Conservation (phyloP, 1,140 invertebrate species). For the Heliconius congener region DNA sequence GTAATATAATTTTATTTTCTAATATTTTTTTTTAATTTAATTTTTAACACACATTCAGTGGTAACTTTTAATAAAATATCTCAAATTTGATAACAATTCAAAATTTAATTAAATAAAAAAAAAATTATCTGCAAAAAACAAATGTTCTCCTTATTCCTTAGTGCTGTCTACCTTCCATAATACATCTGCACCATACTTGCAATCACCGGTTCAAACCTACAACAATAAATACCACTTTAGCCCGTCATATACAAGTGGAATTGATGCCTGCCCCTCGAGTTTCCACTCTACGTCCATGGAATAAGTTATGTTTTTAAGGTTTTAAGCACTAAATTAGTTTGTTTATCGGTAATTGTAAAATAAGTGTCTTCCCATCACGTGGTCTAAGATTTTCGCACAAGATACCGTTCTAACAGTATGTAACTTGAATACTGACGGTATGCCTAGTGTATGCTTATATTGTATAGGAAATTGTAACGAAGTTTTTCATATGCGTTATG, state of each 20-base stretch:
- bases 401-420: conserved; percentile 22
- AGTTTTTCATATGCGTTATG: no score
- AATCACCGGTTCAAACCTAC: conserved; percentile 53
- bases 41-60: neutral
- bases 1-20: neutral
- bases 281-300: conserved; percentile 35
- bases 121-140: no score
- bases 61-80: no score
- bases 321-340: conserved; percentile 46
- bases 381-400: conserved; percentile 38
- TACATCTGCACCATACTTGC: conserved; percentile 41
- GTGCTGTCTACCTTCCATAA: conserved; percentile 20
- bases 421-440: neutral
- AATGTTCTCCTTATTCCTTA: neutral
- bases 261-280: neutral
- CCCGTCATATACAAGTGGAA: neutral
- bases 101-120: no score
- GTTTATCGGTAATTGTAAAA: conserved; percentile 54
- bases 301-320: conserved; percentile 41
- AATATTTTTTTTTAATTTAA: neutral
- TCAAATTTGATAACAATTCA: no score
- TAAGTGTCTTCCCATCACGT: conserved; percentile 55
- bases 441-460: neutral
- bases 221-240: conserved; percentile 60
- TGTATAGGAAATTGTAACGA: no score